phyloP scores from a whole-genome alignment of 2,888 invertebrate species.

The Troides helena region DNA sequence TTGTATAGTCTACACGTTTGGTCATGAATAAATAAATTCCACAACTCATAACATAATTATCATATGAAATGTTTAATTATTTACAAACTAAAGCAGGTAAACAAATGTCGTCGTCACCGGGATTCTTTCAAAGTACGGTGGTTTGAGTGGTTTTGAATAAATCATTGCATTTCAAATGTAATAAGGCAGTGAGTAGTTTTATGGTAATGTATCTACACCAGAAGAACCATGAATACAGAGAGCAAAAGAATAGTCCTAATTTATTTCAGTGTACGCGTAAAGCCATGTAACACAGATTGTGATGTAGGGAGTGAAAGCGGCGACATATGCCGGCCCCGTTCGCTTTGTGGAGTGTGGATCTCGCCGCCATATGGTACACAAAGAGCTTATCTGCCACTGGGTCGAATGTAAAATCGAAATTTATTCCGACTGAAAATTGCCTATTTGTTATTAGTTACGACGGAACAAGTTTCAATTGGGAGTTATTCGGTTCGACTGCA shows the following conservation, averaged over 20 bases:
- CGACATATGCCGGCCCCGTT: conserved; percentile 76
- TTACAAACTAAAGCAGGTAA: conserved; percentile 22
- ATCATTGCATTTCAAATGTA: conserved; percentile 7
- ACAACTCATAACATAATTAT: conserved; percentile 21
- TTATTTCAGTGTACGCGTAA: conserved; percentile 34
- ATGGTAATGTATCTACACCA: conserved; percentile 3
- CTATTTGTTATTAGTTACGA: conserved; percentile 32
- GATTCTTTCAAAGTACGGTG: conserved; percentile 15
- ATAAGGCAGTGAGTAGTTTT: conserved; percentile 4
- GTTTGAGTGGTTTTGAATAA: conserved; percentile 8
- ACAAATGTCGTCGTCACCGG: conserved; percentile 9
- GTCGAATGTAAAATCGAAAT: conserved; percentile 34
- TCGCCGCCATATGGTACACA: conserved; percentile 71
- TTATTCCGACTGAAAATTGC: conserved; percentile 22
- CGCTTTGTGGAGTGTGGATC: conserved; percentile 70
- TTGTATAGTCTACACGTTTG: background rate
- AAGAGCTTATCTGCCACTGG: conserved; percentile 65
- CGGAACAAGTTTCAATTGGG: conserved; percentile 25
- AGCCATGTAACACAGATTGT: conserved; percentile 62
- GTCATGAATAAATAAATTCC: background rate
- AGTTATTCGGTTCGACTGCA: conserved; percentile 26
- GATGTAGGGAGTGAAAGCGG: conserved; percentile 76
- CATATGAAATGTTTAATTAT: conserved; percentile 18
- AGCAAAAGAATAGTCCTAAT: conserved; percentile 24
- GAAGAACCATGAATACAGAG: conserved; percentile 28